Percentiles rank a stretch among this genome's conserved stretches.
phyloP scores from a whole-genome alignment of 2,797 vertebrate genomes.

The Pseudocheirus occidentalis region DNA sequence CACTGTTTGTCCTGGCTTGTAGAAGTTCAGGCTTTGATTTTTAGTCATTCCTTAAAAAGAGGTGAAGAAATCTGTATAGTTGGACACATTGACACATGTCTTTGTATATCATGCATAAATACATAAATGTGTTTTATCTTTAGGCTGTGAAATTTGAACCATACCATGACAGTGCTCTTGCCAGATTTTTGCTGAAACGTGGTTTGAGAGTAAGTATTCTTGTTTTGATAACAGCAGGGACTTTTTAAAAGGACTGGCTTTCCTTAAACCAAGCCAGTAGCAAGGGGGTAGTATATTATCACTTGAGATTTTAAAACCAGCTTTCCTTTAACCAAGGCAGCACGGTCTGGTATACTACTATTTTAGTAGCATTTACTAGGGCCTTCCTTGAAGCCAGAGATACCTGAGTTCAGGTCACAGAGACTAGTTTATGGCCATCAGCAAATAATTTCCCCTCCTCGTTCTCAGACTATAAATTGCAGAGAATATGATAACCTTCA shows the following conservation, averaged over 20 bases:
- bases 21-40: neutral
- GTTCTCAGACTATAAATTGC: neutral
- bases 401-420: neutral
- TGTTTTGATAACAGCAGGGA: neutral
- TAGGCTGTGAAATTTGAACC: conserved; percentile 99
- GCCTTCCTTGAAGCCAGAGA: neutral
- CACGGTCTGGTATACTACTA: neutral
- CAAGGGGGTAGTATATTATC: neutral
- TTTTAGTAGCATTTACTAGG: neutral
- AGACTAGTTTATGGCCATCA: neutral
- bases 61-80: neutral
- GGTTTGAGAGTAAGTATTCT: conserved; percentile 91
- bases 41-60: neutral
- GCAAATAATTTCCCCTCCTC: neutral
- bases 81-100: neutral
- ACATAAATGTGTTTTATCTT: conserved; percentile 40
- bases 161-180: conserved; percentile 96
- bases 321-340: neutral
- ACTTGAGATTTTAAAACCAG: conserved; percentile 12
- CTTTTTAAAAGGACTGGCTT: neutral
- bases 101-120: neutral
- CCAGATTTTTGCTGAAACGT: conserved; percentile 95
- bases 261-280: neutral
- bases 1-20: neutral
- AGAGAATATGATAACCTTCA: neutral